These are phyloP conservation scores for Mormyrops attenuatus DNA, from an alignment of 2,797 vertebrate species.

Conservation along the genomic window DNA sequence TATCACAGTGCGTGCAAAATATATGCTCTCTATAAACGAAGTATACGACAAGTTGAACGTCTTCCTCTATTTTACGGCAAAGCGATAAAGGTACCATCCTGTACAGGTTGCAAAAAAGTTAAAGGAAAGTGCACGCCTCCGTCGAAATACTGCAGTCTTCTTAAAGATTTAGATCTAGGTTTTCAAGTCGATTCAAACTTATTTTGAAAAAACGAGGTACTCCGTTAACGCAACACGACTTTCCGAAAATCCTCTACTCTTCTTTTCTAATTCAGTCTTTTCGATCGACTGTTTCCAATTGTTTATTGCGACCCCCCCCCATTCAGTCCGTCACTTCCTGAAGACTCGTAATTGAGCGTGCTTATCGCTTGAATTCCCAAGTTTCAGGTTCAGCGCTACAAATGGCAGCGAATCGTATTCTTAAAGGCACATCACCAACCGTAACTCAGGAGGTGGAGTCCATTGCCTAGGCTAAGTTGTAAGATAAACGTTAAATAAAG, in stretches of 20 bases:
- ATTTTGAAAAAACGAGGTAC: neutral
- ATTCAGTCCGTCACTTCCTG: neutral
- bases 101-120: neutral
- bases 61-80: neutral
- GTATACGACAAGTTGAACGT: neutral
- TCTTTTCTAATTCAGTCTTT: neutral
- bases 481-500: neutral
- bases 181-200: neutral
- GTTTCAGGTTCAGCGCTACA: neutral
- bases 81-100: slow-evolving; percentile 6
- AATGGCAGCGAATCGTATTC: neutral
- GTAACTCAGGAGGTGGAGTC: neutral
- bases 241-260: neutral
- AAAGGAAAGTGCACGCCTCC: neutral
- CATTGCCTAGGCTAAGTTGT: neutral
- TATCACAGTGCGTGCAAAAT: neutral
- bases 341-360: neutral
- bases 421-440: slow-evolving; percentile 5
- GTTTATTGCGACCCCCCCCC: neutral
- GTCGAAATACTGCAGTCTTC: neutral
- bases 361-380: slow-evolving; percentile 5
- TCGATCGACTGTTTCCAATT: neutral
- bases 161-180: neutral
- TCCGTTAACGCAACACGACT: neutral
- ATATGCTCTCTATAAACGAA: neutral